Base-by-base conservation (phyloP, 2,888 invertebrate genomes). In the Eucera pruinosa region DNA sequence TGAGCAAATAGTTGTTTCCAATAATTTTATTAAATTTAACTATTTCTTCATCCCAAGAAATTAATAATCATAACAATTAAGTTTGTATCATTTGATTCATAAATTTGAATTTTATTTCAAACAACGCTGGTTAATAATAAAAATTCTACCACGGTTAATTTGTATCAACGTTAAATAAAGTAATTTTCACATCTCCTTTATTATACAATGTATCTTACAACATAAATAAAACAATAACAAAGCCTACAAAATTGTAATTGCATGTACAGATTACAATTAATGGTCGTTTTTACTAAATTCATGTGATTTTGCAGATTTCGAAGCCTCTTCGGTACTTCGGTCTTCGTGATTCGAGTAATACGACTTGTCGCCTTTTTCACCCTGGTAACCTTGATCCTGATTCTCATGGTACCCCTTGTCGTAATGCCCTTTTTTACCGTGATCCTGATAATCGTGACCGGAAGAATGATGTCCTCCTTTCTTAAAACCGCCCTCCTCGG, bases 401-500 rank as follows among this genome's bases (percentile, higher is more conserved):
- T 93, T 93, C 80, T 94, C 93, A 79, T 93, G 88, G 78, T 94
- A 93, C 0, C 95, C 95, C 81, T 95, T 94, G 76, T 94, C 94
- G 84, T 93, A 93, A 83, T 92, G 93, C 0, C 95, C 96, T 83
- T 94, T 93, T 81, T 94, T 94, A 0, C 94, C 94, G 50, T 93
- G 93, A 43, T 93, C 93, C 13, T 92, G 93, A 65, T 94, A 93
- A 57, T 94, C 93, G 83, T 93, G 93, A 2, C 92, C 95, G 1
- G 94, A 92, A 60, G 94, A 93, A 69, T 93, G 93, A 52, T 94
- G 93, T 6, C 93, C 94, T 5, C 94, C 95, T 86, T 95, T 93
- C 82, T 94, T 93, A 80, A 93, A 93, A 20, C 91, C 94, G 4
- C 95, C 95, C 74, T 94, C 93, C 70, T 93, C 93, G 0, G 94